Conservation (phyloP, 2,797 vertebrate species). For the Pygocentrus nattereri region DNA sequence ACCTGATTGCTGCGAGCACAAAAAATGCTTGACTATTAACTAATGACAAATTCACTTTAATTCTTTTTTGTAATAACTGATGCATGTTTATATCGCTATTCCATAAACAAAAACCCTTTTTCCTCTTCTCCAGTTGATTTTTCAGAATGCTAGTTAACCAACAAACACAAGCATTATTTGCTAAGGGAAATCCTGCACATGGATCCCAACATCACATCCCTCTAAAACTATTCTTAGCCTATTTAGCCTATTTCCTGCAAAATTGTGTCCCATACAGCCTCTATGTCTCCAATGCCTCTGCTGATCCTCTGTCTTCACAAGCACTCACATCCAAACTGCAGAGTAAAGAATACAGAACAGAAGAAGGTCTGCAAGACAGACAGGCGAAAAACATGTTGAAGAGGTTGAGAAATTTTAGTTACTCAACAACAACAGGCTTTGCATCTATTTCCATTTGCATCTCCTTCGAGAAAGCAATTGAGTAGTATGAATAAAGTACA, state of each 20-base stretch:
- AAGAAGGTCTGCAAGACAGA: neutral
- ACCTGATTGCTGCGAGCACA: neutral
- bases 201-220: neutral
- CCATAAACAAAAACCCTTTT: neutral
- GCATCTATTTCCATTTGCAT: neutral
- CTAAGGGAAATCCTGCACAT: neutral
- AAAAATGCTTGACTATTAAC: constrained; percentile 2
- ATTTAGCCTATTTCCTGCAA: neutral
- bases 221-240: neutral
- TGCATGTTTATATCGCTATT: neutral
- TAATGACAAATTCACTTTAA: neutral
- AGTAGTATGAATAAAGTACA: neutral
- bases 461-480: neutral
- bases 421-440: neutral
- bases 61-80: neutral
- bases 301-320: neutral
- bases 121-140: neutral
- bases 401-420: neutral
- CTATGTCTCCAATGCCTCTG: neutral
- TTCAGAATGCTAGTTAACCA: neutral
- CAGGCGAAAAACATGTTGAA: neutral
- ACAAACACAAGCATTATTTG: neutral
- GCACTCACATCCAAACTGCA: neutral
- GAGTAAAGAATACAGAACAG: neutral
- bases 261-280: neutral